phyloP scores from a whole-genome alignment of 2,797 vertebrate genomes.

The Chrysocyon brachyurus region DNA sequence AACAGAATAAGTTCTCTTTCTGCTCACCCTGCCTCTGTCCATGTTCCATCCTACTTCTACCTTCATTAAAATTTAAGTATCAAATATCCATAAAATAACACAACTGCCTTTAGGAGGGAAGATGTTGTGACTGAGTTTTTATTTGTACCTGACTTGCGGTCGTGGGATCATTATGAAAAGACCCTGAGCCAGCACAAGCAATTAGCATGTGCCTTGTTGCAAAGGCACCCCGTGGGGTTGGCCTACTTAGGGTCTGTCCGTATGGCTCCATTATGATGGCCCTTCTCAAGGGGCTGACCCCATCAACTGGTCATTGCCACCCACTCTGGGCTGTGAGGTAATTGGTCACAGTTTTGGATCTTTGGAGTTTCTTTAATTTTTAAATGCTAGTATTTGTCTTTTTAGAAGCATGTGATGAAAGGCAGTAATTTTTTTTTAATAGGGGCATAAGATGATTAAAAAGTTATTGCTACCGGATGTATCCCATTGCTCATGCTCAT shows the following conservation, averaged over 20 bases:
- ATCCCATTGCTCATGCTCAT: fast-evolving
- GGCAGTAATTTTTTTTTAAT: background rate
- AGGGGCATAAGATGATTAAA: background rate
- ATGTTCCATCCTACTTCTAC: background rate
- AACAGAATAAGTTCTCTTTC: background rate
- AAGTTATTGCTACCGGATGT: background rate
- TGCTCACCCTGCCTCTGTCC: slow-evolving; percentile 18
- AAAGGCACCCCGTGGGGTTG: slow-evolving; percentile 77
- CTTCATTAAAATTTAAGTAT: slow-evolving; percentile 83
- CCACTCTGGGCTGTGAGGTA: background rate
- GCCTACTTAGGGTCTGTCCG: slow-evolving; percentile 78
- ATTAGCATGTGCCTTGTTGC: slow-evolving; percentile 79
- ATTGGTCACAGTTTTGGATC: background rate
- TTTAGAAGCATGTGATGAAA: background rate
- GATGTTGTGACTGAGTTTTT: slow-evolving; percentile 3
- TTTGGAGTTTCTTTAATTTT: background rate
- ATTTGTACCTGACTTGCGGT: slow-evolving; percentile 77
- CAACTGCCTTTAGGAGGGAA: slow-evolving; percentile 58
- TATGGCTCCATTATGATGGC: slow-evolving; percentile 78
- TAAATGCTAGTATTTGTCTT: background rate
- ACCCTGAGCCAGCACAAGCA: slow-evolving; percentile 75
- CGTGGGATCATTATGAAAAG: slow-evolving; percentile 61
- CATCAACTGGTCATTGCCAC: background rate
- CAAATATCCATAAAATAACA: slow-evolving; percentile 77
- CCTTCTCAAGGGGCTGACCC: slow-evolving; percentile 62